Evolutionary conservation across 1,140 invertebrate species (phyloP).

Genomic region (Lepeophtheirus salmonis): DNA sequence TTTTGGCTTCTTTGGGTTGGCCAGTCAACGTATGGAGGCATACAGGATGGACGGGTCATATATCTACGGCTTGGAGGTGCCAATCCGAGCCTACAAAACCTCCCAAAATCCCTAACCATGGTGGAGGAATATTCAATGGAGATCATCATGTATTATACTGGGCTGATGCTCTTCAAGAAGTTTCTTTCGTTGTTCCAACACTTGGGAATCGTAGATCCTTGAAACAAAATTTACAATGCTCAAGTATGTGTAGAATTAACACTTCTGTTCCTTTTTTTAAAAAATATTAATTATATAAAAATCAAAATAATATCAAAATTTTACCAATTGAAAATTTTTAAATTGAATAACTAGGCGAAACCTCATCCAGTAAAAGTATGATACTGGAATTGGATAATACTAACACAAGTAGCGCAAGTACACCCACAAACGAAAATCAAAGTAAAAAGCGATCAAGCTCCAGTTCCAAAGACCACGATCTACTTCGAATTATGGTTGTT

Average conservation of each 20-base stretch:
- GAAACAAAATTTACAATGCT: no score
- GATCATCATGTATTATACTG: conserved; percentile 64
- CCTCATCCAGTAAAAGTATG: background rate
- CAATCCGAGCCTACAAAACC: conserved; percentile 4
- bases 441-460: no score
- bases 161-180: conserved; percentile 83
- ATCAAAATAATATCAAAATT: background rate
- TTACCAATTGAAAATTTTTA: background rate
- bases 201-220: background rate
- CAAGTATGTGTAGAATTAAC: background rate
- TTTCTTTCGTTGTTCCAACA: conserved; percentile 82
- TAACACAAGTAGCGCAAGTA: conserved; percentile 42
- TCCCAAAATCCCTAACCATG: background rate
- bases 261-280: background rate
- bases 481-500: no score
- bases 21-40: conserved; percentile 59
- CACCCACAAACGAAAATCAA: no score
- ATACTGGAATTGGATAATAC: background rate
- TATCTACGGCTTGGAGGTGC: conserved; percentile 52
- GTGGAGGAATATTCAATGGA: conserved; percentile 32
- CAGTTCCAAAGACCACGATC: no score
- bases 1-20: conserved; percentile 62
- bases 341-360: background rate
- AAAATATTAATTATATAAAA: background rate
- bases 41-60: conserved; percentile 72